These are phyloP conservation scores for Lates calcarifer DNA, from an alignment of 2,113 vertebrate species.

Conservation along the genomic window DNA sequence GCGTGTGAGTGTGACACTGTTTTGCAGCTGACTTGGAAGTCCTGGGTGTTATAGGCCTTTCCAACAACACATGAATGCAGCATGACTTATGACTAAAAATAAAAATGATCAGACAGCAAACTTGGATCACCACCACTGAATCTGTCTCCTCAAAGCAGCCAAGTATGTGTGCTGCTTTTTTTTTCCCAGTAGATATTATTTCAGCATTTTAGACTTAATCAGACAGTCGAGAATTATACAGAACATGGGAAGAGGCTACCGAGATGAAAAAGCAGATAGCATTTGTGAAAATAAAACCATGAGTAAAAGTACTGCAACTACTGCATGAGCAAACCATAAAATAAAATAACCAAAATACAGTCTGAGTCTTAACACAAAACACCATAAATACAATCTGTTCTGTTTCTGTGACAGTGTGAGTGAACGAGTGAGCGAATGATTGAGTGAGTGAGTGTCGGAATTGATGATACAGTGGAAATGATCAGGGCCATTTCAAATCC, in stretches of 20 bases:
- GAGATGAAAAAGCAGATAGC: neutral
- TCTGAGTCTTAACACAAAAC: neutral
- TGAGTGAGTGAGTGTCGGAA: conserved; percentile 10
- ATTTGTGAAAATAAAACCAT: neutral
- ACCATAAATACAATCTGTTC: neutral
- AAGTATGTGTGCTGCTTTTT: neutral
- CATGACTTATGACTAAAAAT: conserved; percentile 27
- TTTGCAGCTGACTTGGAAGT: conserved; percentile 10
- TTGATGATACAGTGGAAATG: conserved; percentile 34
- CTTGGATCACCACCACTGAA: conserved; percentile 6
- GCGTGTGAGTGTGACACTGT: conserved; percentile 3
- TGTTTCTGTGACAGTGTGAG: neutral
- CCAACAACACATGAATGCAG: conserved; percentile 10
- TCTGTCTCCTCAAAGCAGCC: neutral
- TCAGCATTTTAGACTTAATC: neutral
- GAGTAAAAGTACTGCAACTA: neutral
- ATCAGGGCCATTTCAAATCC: conserved; percentile 47
- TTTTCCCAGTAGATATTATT: neutral
- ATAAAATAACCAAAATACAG: neutral
- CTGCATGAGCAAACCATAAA: neutral
- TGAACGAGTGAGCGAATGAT: neutral
- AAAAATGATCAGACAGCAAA: conserved; percentile 35
- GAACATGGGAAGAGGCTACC: neutral
- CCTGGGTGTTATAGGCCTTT: neutral
- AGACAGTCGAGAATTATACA: neutral